Evolutionary conservation across 64 coral and sea anemone genomes (phyloP), one percentile per base, ranked within the genome.

Genomic region (Stichodactyla mertensii): DNA sequence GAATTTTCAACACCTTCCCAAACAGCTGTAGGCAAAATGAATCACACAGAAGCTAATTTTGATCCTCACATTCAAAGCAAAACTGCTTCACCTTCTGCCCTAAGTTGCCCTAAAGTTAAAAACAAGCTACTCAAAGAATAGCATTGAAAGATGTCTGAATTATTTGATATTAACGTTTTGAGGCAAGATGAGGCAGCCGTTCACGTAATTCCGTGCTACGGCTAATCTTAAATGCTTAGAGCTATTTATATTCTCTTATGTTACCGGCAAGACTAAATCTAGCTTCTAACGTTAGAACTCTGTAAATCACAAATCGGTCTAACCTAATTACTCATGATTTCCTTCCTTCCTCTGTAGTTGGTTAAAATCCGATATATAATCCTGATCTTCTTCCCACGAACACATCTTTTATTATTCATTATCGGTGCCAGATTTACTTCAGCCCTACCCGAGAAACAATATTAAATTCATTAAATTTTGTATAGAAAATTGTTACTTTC

Each of bases 351-450:
- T 74, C 27, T 11, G 69, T 31, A 74, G 26, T 31, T 74, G 24
- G 69, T 74, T 74, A 74, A 74, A 31, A 74, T 14, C 26, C 69
- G 69, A 74, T 74, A 74, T 74, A 74, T 74, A 74, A 74, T 74
- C 69, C 69, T 58, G 9, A 45, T 58, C 56, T 58, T 58, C 56
- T 58, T 58, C 14, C 8, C 8, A 9, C 56, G 9, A 58, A 58
- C 9, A 11, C 9, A 4, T 15, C 6, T 58, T 11, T 15, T 58
- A 58, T 58, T 4, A 4, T 1, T n/a, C 27, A 31, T 9, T 8
- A 13, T 8, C 36, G 69, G 69, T 9, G 69, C 69, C 69, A 74
- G 69, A 74, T 74, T 28, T 74, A 28, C 16, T 74, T 74, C 27
- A 74, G 24, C 7, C 19, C 62, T 66, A 8, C 8, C 10, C 24